Conservation (phyloP, 2,113 vertebrate species). For the Sciurus niger region DNA sequence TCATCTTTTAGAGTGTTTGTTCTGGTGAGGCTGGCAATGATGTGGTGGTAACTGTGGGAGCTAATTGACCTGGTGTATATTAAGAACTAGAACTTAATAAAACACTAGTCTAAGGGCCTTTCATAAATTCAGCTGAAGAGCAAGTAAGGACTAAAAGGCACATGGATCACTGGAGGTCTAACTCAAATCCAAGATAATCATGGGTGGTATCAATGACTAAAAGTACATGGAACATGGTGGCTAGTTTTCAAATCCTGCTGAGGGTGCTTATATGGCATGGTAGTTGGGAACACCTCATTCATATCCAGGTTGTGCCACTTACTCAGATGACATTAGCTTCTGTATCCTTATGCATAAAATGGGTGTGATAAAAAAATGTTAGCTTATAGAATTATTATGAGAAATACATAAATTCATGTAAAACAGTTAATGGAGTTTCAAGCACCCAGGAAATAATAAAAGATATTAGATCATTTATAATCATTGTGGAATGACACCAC, state of each 20-base stretch:
- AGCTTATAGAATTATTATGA: background rate
- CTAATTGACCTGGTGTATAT: background rate
- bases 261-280: background rate
- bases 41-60: background rate
- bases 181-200: background rate
- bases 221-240: background rate
- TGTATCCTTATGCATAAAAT: background rate
- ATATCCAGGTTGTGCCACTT: background rate
- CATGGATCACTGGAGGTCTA: background rate
- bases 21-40: background rate
- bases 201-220: background rate
- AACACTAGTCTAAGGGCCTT: background rate
- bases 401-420: background rate
- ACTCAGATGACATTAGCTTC: background rate
- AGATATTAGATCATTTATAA: background rate
- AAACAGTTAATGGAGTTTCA: background rate
- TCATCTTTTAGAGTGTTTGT: background rate
- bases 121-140: background rate
- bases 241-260: background rate
- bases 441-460: background rate
- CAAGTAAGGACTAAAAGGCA: background rate
- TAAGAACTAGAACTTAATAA: background rate
- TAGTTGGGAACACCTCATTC: background rate
- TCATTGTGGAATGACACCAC: background rate
- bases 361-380: background rate